Evolutionary conservation across 23 tunicate genomes (phyloP), one percentile per base, ranked within the genome.

Genomic region (Corella eumyota): DNA sequence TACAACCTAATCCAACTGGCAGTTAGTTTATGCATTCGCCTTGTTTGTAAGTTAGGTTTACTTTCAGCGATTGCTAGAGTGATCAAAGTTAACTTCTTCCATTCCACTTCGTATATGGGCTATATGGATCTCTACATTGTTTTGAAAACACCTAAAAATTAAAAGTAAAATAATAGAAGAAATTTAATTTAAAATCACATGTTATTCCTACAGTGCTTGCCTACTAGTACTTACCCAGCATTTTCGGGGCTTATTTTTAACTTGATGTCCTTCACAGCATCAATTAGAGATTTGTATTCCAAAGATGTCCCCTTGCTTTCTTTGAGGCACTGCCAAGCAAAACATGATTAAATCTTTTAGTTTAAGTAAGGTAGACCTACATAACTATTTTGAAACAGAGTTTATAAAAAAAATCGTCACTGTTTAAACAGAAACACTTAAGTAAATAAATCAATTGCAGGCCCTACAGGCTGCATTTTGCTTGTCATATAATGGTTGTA

Each of bases 51-150:
- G n/a, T n/a, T n/a, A n/a, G n/a, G n/a, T n/a, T n/a, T n/a, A n/a
- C n/a, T n/a, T n/a, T n/a, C n/a, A n/a, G n/a, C n/a, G n/a, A n/a
- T n/a, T n/a, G n/a, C n/a, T n/a, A n/a, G n/a, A n/a, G n/a, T n/a
- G n/a, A n/a, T n/a, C n/a, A n/a, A n/a, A n/a, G 48, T 40, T 15
- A 40, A 40, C 64, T 30, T 74, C 56, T 48, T 84, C 80, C 94
- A 84, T 75, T 28, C 94, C 94, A 53, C 94, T 84, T 34, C 73
- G 56, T 26, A 84, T 70, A 40, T 84, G 94, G 1, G 94, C 83
- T 47, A 84, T 84, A 50, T 84, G 94, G 48, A 84, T 84, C 67
- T 84, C 94, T 29, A 84, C 83, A 55, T 84, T 84, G 34, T 76
- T 76, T 70, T 76, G 83, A 56, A 84, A 84, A 50, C 62, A 74